Evolutionary conservation across 2,888 invertebrate species (phyloP).

Genomic region (Tinea pellionella): DNA sequence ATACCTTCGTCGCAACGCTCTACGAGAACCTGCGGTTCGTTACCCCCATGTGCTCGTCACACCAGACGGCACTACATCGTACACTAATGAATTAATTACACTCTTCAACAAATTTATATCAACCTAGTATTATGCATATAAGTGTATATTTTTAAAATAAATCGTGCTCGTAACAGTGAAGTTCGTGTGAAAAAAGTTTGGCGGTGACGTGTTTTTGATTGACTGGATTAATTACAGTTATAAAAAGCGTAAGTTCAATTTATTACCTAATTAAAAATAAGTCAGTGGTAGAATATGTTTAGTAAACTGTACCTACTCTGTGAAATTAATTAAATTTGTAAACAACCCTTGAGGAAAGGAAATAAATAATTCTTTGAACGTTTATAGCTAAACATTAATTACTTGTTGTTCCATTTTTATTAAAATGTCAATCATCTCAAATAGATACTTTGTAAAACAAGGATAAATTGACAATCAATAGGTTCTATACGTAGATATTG

Average conservation of each 20-base stretch:
- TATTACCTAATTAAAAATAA: neutral
- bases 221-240: neutral
- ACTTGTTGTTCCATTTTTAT: too few species aligned
- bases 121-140: neutral
- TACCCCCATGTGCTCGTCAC: neutral
- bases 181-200: conserved; percentile 1
- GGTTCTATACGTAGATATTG: neutral
- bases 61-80: neutral
- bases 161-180: neutral
- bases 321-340: too few species aligned
- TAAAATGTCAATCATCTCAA: too few species aligned
- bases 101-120: neutral
- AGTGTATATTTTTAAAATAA: neutral
- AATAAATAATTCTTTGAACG: too few species aligned
- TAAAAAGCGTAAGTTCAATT: neutral
- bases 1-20: neutral
- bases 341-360: too few species aligned
- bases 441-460: neutral
- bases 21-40: neutral
- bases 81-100: neutral
- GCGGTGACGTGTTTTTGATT: neutral
- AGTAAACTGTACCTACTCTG: too few species aligned
- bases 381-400: too few species aligned
- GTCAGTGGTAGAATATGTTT: too few species aligned
- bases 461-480: neutral